phyloP scores from a whole-genome alignment of 2,113 vertebrate species.

The Megatriorchis doriae region DNA sequence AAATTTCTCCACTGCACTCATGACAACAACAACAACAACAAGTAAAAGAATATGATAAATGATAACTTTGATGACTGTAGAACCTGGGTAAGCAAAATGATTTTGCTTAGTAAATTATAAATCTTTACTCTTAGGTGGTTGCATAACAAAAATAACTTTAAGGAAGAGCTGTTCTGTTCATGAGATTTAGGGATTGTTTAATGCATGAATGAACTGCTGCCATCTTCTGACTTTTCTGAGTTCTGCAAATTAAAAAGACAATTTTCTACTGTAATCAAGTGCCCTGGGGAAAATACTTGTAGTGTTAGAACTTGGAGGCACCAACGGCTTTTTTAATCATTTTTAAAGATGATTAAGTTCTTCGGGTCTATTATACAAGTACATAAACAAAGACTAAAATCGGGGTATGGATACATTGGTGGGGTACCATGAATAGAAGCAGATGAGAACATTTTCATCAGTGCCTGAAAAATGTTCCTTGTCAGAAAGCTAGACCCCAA shows the following conservation, averaged over 20 bases:
- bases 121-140: conserved; percentile 24
- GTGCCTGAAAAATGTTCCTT: not conserved
- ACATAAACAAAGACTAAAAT: not conserved
- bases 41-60: not conserved
- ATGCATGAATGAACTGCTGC: conserved; percentile 69
- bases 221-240: conserved; percentile 64
- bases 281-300: conserved; percentile 19
- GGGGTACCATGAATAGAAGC: not conserved
- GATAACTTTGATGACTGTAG: not conserved
- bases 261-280: conserved; percentile 11
- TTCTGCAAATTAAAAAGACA: conserved; percentile 66
- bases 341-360: not conserved
- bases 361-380: not conserved
- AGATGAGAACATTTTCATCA: not conserved
- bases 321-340: not conserved
- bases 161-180: conserved; percentile 26
- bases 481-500: not conserved
- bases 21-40: not conserved
- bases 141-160: conserved; percentile 26
- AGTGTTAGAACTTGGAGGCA: not conserved
- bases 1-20: not conserved
- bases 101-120: not conserved
- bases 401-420: not conserved
- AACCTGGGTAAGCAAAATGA: not conserved
- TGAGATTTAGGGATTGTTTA: conserved; percentile 40